A percentile compares a stretch with the other conserved stretches of the same genome.
phyloP scores from a whole-genome alignment of 2,888 invertebrate species.

The Amphimallon solstitiale region DNA sequence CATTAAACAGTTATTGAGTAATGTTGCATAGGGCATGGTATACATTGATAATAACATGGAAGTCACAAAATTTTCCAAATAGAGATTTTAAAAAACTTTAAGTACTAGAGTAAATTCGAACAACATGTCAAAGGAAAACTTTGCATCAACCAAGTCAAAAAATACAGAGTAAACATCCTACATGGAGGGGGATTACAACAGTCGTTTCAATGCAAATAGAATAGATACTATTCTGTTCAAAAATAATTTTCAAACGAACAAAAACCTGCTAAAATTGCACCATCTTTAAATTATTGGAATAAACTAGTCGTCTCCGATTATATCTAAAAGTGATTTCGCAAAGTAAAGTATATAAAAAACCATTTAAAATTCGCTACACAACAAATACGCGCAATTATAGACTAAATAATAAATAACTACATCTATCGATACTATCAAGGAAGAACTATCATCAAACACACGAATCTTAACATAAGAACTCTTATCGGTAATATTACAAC shows the following conservation, averaged over 20 bases:
- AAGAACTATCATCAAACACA: conserved; percentile 53
- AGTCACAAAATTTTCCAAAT: conserved; percentile 45
- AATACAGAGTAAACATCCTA: conserved; percentile 51
- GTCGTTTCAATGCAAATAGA: conserved; percentile 53
- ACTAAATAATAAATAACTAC: conserved; percentile 41
- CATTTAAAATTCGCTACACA: conserved; percentile 37
- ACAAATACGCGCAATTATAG: conserved; percentile 37
- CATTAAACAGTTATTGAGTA: conserved; percentile 60
- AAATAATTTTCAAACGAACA: conserved; percentile 39
- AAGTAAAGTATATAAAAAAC: conserved; percentile 43
- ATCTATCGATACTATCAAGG: conserved; percentile 38
- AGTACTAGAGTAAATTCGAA: conserved; percentile 40
- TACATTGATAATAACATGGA: conserved; percentile 45
- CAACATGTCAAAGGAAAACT: conserved; percentile 39
- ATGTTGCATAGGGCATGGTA: conserved; percentile 52
- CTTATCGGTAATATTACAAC: conserved; percentile 59
- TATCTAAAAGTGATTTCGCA: conserved; percentile 18
- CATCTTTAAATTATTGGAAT: conserved; percentile 45
- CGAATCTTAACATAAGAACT: conserved; percentile 56
- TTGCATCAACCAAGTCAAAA: conserved; percentile 39
- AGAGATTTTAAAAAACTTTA: conserved; percentile 37
- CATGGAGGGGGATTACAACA: conserved; percentile 53
- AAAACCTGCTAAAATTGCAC: conserved; percentile 51
- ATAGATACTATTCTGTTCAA: conserved; percentile 19
- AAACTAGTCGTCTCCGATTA: conserved; percentile 37